Evolutionary conservation across 1,140 invertebrate species (phyloP).

Genomic region (Myzus persicae): DNA sequence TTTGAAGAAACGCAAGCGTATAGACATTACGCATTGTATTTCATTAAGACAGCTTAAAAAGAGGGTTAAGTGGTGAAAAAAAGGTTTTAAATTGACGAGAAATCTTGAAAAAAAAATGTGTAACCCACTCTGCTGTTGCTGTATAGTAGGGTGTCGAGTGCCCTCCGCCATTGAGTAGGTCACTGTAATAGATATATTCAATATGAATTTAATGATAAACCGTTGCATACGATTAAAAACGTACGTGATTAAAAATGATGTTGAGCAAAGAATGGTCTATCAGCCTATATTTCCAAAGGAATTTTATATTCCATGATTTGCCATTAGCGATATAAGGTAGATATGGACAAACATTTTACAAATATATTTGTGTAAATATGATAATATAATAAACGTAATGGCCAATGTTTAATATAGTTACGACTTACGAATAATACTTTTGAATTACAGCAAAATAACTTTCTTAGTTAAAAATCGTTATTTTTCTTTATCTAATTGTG

Average conservation of each 20-base stretch:
- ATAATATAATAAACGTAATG: background rate
- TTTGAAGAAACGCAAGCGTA: background rate
- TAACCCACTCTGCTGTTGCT: background rate
- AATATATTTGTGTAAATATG: background rate
- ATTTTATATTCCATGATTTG: background rate
- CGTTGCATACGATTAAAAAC: background rate
- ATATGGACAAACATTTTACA: background rate
- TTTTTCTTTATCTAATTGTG: background rate
- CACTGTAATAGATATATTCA: background rate
- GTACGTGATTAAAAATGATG: background rate
- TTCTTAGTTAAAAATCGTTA: no score
- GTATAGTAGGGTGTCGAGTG: background rate
- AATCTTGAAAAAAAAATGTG: background rate
- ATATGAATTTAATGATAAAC: slow-evolving; percentile 13
- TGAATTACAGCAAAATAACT: background rate
- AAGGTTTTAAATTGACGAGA: background rate
- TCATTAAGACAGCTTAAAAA: background rate
- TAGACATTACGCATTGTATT: background rate
- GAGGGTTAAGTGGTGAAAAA: background rate
- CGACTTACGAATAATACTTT: background rate
- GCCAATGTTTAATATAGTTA: background rate
- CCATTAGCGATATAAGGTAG: background rate
- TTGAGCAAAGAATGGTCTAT: background rate
- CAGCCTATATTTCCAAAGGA: background rate
- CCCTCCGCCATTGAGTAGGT: background rate